These are phyloP conservation scores for Muscidifurax raptorellus DNA, from an alignment of 1,140 invertebrate genomes.

Conservation along the genomic window DNA sequence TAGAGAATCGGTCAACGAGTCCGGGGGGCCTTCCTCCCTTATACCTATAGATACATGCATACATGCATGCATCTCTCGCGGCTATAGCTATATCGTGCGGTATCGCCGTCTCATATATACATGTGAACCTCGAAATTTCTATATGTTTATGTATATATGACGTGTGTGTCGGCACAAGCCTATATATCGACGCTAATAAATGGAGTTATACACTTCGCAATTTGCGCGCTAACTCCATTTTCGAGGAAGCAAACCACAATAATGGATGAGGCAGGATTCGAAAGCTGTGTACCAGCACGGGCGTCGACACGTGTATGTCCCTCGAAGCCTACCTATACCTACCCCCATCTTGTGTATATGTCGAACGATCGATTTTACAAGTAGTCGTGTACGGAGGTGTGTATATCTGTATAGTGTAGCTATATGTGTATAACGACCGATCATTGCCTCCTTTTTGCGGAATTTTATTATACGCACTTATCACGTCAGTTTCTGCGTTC, in stretches of 20 bases:
- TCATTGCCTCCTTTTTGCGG: neutral
- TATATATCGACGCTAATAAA: constrained; percentile 3
- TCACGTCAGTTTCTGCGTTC: too few relatives aligned
- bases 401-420: neutral
- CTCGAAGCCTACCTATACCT: neutral
- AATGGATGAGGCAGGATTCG: constrained; percentile 23
- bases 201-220: neutral
- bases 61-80: neutral
- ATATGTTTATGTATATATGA: neutral
- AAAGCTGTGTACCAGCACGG: neutral
- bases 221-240: constrained; percentile 6
- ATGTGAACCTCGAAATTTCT: neutral
- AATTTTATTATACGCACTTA: too few relatives aligned
- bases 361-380: neutral
- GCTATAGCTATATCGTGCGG: neutral
- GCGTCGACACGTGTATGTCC: constrained; percentile 12
- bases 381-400: neutral
- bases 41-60: neutral
- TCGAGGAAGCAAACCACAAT: constrained; percentile 16
- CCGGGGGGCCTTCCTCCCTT: neutral
- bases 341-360: neutral
- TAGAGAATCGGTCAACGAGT: constrained; percentile 20
- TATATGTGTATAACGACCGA: neutral
- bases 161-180: neutral
- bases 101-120: neutral